Evolutionary conservation across 2,888 invertebrate species (phyloP), one percentile per base, ranked within the genome.

Genomic region (Callinectes sapidus): DNA sequence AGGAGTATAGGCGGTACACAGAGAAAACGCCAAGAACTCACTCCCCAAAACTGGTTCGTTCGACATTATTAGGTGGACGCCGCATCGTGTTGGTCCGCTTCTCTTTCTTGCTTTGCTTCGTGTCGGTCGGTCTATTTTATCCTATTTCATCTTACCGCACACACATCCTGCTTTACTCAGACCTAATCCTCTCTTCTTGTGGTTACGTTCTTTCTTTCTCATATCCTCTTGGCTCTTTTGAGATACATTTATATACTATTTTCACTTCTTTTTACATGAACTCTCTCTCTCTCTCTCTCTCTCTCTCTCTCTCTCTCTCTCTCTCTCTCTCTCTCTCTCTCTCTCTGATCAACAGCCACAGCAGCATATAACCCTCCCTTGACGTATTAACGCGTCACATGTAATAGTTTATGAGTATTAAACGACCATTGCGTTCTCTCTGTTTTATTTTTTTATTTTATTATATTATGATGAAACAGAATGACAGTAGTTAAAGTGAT

Each of bases 241-340:
- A 61, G 23, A 61, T 61, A 61, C 10, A 61, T 23, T 23, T 16
- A 61, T 23, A 18, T 61, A 23, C 61, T 61, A 61, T 23, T 61
- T 61, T 61, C 18, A 0, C 3, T 10, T 48, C 3, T 5, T 48
- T 0, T 61, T 23, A 61, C 10, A 1, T 71, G 28, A 10, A n/a
- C 71, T 71, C 71, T 71, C 71, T 71, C 71, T 71, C 71, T 71
- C 71, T 71, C 71, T 71, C 71, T 71, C 71, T 71, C 71, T 71
- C 71, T 71, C 71, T 71, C 71, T 71, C 71, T 71, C 71, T 71
- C 71, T 71, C 71, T 71, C 71, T 71, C 71, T 71, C 71, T 71
- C 71, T 71, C 71, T 71, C 71, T 71, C 71, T 71, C 71, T 71
- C 71, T 71, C 71, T 71, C 71, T 71, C 71, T 71, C 71, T 71